Evolutionary conservation across 2,113 vertebrate species (phyloP).

Genomic region (Charadrius vociferus): DNA sequence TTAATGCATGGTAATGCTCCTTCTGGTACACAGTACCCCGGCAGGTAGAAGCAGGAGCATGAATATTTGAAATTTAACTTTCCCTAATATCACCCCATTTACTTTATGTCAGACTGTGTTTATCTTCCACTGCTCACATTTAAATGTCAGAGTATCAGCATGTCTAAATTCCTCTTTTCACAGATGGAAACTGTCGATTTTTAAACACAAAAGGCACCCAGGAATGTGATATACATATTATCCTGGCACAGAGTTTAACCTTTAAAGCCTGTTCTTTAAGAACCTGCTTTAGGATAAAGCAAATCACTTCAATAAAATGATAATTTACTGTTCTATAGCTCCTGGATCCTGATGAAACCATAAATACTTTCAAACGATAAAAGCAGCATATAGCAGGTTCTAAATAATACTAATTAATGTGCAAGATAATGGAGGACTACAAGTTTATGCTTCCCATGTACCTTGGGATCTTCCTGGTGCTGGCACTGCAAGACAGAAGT

Average conservation of each 20-base stretch:
- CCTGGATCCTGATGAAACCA: not conserved
- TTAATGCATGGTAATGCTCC: not conserved
- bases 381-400: not conserved
- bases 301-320: not conserved
- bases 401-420: not conserved
- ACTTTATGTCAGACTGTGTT: conserved; percentile 22
- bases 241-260: conserved; percentile 20
- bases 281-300: not conserved
- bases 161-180: conserved; percentile 33
- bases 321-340: not conserved
- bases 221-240: conserved; percentile 47
- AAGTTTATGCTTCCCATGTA: not conserved
- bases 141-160: conserved; percentile 58
- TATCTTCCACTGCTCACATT: conserved; percentile 44
- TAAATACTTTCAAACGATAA: not conserved
- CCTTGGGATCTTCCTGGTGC: not conserved
- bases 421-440: not conserved
- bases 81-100: conserved; percentile 21
- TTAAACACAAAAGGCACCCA: conserved; percentile 33
- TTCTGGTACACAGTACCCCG: not conserved
- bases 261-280: conserved; percentile 14
- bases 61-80: conserved; percentile 10
- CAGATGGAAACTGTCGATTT: conserved; percentile 43
- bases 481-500: not conserved
- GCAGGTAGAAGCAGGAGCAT: not conserved